Conservation (phyloP, 1,140 invertebrate genomes). For the Aphelinus atriplicis region DNA sequence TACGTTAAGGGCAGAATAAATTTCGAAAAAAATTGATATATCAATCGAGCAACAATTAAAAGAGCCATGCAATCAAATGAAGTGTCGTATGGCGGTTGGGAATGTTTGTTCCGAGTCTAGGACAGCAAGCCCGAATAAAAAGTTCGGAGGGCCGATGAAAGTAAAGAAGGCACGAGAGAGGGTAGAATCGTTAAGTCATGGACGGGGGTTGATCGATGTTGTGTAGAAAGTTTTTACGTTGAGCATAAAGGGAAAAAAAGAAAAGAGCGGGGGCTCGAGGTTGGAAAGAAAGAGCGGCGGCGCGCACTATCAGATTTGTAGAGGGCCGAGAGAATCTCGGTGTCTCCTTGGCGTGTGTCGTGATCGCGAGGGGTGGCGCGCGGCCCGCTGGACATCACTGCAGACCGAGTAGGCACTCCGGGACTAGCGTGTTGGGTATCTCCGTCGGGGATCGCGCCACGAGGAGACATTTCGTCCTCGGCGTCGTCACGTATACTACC, state of each 20-base stretch:
- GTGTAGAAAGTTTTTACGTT: constrained; percentile 24
- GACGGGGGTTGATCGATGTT: constrained; percentile 32
- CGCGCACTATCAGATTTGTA: constrained; percentile 28
- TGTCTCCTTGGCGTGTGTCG: constrained; percentile 49
- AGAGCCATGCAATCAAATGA: too few relatives aligned
- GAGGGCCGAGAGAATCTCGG: constrained; percentile 50
- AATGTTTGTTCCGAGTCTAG: too few relatives aligned
- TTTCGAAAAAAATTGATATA: too few relatives aligned
- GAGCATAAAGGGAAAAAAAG: constrained; percentile 9
- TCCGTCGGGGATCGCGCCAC: constrained; percentile 54
- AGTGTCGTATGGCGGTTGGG: too few relatives aligned
- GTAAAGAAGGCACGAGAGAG: not conserved
- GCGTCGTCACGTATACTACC: constrained; percentile 46
- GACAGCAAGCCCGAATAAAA: too few relatives aligned
- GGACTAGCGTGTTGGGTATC: constrained; percentile 65
- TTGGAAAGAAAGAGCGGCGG: too few relatives aligned
- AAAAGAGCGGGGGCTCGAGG: not conserved
- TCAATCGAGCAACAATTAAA: too few relatives aligned
- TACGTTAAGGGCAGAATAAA: too few relatives aligned
- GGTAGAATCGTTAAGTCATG: constrained; percentile 38
- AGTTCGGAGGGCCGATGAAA: constrained; percentile 2
- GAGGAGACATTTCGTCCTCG: constrained; percentile 63
- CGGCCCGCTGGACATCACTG: constrained; percentile 54
- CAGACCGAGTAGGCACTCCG: constrained; percentile 43
- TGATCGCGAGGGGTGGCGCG: not conserved